Percentiles rank a stretch among this genome's conserved stretches.
phyloP scores from a whole-genome alignment of 2,113 vertebrate species.

The Bos indicus region DNA sequence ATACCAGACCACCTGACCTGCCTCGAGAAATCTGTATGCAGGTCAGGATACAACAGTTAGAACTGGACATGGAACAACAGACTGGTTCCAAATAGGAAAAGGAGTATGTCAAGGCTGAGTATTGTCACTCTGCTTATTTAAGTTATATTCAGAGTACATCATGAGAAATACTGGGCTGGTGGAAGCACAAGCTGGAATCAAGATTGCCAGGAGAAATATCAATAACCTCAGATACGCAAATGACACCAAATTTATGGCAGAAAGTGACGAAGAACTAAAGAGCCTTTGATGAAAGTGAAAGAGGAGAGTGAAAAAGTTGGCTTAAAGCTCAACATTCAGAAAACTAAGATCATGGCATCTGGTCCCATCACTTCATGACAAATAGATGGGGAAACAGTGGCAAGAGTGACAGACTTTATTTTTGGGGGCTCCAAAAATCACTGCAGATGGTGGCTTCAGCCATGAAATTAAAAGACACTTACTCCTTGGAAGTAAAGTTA shows the following conservation, averaged over 20 bases:
- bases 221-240: background rate
- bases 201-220: background rate
- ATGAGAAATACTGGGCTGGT: background rate
- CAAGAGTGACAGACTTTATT: background rate
- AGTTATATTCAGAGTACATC: background rate
- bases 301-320: background rate
- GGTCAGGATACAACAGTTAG: background rate
- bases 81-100: background rate
- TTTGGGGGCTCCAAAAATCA: fast-evolving
- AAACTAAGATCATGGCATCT: fast-evolving
- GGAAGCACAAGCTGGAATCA: background rate
- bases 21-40: background rate
- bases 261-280: background rate
- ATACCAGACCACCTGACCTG: background rate
- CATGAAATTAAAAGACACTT: background rate
- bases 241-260: background rate
- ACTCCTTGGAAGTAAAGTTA: background rate
- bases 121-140: background rate
- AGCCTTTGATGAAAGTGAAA: background rate
- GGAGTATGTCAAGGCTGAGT: background rate
- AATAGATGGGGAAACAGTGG: background rate
- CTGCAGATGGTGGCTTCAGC: background rate
- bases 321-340: background rate
- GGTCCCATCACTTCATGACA: background rate
- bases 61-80: background rate